Percentiles rank a stretch among this genome's conserved stretches.
Conservation (phyloP, 2,797 vertebrate species). For the Mus spretus region DNA sequence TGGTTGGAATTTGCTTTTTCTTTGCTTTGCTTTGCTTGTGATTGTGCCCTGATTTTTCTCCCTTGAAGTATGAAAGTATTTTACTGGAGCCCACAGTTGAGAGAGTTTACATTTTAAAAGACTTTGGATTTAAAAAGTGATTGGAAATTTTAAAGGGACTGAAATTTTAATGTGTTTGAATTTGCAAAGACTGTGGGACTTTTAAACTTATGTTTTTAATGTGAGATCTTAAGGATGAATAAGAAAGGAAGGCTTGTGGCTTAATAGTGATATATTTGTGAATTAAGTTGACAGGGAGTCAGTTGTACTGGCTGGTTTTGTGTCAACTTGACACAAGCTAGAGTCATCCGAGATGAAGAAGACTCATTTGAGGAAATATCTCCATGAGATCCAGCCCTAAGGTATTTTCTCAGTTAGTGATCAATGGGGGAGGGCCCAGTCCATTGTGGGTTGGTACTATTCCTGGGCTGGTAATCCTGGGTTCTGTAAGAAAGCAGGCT, state of each 20-base stretch:
- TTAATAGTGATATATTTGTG: not conserved
- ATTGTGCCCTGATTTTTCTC: not conserved
- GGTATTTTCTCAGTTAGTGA: not conserved
- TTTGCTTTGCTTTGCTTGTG: not conserved
- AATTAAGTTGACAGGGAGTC: not conserved
- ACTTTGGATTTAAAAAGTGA: not conserved
- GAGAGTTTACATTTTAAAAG: not conserved
- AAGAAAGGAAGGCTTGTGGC: not conserved
- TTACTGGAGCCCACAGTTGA: not conserved
- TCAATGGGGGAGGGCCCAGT: not conserved
- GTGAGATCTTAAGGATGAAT: not conserved
- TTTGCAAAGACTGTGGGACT: not conserved
- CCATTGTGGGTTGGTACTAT: not conserved
- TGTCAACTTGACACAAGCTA: not conserved
- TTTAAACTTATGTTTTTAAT: not conserved
- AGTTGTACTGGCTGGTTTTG: not conserved
- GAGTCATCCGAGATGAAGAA: not conserved
- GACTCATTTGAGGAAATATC: not conserved
- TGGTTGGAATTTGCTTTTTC: not conserved
- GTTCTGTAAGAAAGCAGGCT: not conserved
- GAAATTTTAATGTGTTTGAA: not conserved
- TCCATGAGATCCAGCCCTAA: not conserved
- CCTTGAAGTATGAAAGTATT: not conserved
- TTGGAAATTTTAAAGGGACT: not conserved
- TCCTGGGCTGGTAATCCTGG: not conserved